Percentiles rank a stretch among this genome's conserved stretches.
phyloP scores from a whole-genome alignment of 2,113 vertebrate genomes.

The Calidris pygmaea region DNA sequence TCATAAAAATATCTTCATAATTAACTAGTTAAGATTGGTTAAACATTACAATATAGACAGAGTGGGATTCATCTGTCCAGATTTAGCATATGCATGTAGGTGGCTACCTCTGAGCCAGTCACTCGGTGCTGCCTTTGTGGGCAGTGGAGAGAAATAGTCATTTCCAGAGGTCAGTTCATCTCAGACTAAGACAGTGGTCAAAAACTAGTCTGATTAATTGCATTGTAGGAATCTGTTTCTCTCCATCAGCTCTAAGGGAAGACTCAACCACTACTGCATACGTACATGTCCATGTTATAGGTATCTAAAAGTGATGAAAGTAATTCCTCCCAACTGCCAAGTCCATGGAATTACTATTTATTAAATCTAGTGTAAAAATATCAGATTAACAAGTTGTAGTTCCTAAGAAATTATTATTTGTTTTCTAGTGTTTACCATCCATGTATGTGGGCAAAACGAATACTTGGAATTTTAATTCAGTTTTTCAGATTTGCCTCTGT shows the following conservation, averaged over 20 bases:
- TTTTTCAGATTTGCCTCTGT: not conserved
- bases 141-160: not conserved
- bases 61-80: not conserved
- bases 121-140: not conserved
- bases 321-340: not conserved
- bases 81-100: not conserved
- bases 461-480: not conserved
- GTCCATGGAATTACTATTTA: not conserved
- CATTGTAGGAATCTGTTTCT: not conserved
- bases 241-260: not conserved
- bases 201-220: not conserved
- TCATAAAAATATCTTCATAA: not conserved
- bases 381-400: not conserved
- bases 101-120: not conserved
- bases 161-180: not conserved
- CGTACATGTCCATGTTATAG: not conserved
- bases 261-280: not conserved
- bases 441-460: not conserved
- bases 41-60: not conserved
- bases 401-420: not conserved
- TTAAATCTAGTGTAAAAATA: not conserved
- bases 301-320: not conserved
- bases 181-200: not conserved
- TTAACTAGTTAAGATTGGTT: not conserved
- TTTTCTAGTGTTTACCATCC: not conserved